These are phyloP conservation scores for Noctua janthe DNA, from an alignment of 2,888 invertebrate species.

Conservation along the genomic window DNA sequence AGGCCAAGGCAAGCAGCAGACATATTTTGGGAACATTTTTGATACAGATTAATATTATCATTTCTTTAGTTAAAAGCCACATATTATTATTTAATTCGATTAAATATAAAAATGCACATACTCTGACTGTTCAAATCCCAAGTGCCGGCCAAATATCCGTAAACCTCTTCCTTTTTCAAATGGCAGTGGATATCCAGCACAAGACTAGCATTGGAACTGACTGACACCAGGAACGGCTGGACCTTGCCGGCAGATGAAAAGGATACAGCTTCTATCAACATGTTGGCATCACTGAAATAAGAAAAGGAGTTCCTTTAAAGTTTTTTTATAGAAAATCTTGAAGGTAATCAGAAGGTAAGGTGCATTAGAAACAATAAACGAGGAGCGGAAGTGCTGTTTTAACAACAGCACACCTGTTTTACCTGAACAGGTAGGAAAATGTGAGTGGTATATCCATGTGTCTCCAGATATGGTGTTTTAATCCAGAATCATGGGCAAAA, in stretches of 20 bases:
- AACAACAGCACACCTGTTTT: not conserved
- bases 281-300: conserved; percentile 95
- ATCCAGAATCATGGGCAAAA: not conserved
- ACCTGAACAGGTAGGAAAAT: too few relatives aligned
- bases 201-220: conserved; percentile 96
- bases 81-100: not conserved
- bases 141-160: conserved; percentile 98
- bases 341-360: not conserved
- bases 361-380: conserved; percentile 47
- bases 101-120: conserved; percentile 87
- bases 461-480: not conserved
- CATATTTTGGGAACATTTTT: not conserved
- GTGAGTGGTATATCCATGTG: not conserved
- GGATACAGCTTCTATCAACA: conserved; percentile 96
- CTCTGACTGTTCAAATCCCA: conserved; percentile 99
- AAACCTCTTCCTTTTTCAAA: conserved; percentile 97
- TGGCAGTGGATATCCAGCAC: conserved; percentile 98
- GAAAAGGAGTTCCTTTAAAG: conserved; percentile 35
- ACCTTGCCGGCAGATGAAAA: conserved; percentile 97
- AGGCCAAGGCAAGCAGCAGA: not conserved
- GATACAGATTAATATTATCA: not conserved
- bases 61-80: not conserved
- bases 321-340: conserved; percentile 30
- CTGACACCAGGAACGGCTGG: conserved; percentile 97
- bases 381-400: conserved; percentile 7